Evolutionary conservation across 1,140 invertebrate species (phyloP).

Genomic region (Chrysomallon squamiferum): DNA sequence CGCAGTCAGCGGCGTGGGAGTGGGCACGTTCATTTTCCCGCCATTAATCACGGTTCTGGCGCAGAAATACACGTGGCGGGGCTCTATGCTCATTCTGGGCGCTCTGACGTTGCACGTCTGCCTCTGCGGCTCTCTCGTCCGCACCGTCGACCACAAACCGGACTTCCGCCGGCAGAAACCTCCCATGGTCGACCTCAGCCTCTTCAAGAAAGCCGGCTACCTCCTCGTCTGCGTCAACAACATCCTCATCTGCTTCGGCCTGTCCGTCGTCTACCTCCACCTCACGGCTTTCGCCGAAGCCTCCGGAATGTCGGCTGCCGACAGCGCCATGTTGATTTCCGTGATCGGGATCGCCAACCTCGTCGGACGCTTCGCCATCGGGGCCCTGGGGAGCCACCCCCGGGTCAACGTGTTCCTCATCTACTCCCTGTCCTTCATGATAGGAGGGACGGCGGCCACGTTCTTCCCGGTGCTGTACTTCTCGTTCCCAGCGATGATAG

Average conservation of each 20-base stretch:
- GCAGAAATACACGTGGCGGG: constrained; percentile 72
- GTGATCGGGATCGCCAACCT: constrained; percentile 74
- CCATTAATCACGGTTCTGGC: constrained; percentile 71
- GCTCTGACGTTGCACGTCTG: constrained; percentile 21
- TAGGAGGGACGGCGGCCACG: constrained; percentile 19
- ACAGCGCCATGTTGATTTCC: constrained; percentile 79
- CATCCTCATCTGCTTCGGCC: constrained; percentile 30
- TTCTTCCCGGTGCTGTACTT: constrained; percentile 15
- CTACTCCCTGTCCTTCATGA: constrained; percentile 16
- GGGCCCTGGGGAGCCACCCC: constrained; percentile 15
- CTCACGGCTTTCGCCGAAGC: constrained; percentile 21
- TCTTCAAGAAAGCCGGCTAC: constrained; percentile 28
- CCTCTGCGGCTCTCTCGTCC: constrained; percentile 16
- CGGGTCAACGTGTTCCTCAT: constrained; percentile 19
- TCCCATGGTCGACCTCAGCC: constrained; percentile 18
- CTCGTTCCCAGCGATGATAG: constrained; percentile 20
- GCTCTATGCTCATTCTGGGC: constrained; percentile 64
- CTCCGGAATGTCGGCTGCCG: constrained; percentile 8
- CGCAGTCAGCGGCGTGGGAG: constrained; percentile 87
- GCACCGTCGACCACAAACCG: neutral
- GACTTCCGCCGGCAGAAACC: constrained; percentile 14
- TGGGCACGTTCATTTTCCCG: constrained; percentile 78
- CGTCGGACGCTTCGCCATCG: constrained; percentile 26
- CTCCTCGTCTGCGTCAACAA: constrained; percentile 28
- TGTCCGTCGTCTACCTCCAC: constrained; percentile 35